Base-by-base conservation (phyloP, 2,888 invertebrate genomes). In the Mycalesis mineus region DNA sequence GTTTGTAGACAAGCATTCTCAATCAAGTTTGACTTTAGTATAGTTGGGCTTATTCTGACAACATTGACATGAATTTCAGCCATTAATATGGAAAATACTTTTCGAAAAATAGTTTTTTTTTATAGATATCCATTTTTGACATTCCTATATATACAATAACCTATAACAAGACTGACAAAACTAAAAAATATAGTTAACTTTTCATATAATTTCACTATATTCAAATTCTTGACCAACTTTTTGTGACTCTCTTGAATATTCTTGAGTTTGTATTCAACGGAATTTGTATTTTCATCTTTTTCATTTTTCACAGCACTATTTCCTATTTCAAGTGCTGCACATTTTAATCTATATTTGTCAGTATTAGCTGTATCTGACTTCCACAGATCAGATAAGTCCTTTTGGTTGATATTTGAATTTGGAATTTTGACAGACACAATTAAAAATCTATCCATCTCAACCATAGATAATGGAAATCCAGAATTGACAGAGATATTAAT, bases 381-480 rank as follows among this genome's bases (percentile, higher is more conserved):
- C 94, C 95, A 95, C 56, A 95, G 72, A 13, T 93, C 92, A 0
- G 89, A 71, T 45, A 95, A 77, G 66, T 94, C 93, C 62, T 91
- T 86, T 15, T 78, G 66, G 0, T 90, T 80, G 42, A 89, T 69
- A 51, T 89, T 88, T 3, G 78, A 67, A 33, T 88, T 89, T 0
- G 92, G 84, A 7, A 92, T 74, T 22, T 92, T 88, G 71, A 94
- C 91, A 58, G 94, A 93, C 92, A 96, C 94, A 9, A 97, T 92
- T 49, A 96, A 91, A 76, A 97, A 96, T 77, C 95, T 95, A 74
- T 96, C 96, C 68, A 92, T 92, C n/a, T 92, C 83, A 13, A 94
- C 86, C 17, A 91, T 91, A 11, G 91, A 91, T 15, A 92, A 69
- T 63, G 91, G 91, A 68, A 92, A 93, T 15, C 93, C 94, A 48